Evolutionary conservation across 2,888 invertebrate species (phyloP), one percentile per base, ranked within the genome.

Genomic region (Keiferia lycopersicella): DNA sequence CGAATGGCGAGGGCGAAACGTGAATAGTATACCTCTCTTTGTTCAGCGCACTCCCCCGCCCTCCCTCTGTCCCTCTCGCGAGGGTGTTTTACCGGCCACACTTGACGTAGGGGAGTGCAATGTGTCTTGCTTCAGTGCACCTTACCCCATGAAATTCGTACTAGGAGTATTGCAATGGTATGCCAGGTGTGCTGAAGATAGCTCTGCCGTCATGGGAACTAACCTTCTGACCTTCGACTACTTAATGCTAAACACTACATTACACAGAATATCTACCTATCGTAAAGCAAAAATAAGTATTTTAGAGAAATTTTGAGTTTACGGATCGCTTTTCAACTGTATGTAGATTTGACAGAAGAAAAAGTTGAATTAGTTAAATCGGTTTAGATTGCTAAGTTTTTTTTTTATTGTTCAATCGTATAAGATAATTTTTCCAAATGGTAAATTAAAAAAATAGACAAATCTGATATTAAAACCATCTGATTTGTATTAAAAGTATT

Each of bases 1-100:
- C 82, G 83, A 86, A 81, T 87, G 81, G 69, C 68, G 64, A 61
- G 62, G 73, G 74, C 34, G 61, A 16, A 34, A 41, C 6, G 30
- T 2, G n/a, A 14, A n/a, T 2, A n/a, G 26, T 30, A n/a, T 26
- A 26, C 2, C n/a, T n/a, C 2, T 18, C 30, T 26, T 56, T 34
- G n/a, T 16, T 30, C 11, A 11, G 12, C 53, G 30, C 20, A 20
- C 56, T 56, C 56, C 56, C 56, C 34, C 56, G 30, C 56, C 3
- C 34, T 34, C 56, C 30, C 56, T 34, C 56, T 30, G 30, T 26
- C 56, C 30, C 56, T 34, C 56, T 53, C 12, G 51, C 51, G 51
- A 53, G 51, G 51, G 51, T 20, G 50, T 50, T 18, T 50, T 50
- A 18, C 48, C 6, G 48, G 48, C 51, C 8, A 34, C 34, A 10